These are phyloP conservation scores for Orchesellides sinensis DNA, from an alignment of 2,888 invertebrate genomes.

Conservation along the genomic window DNA sequence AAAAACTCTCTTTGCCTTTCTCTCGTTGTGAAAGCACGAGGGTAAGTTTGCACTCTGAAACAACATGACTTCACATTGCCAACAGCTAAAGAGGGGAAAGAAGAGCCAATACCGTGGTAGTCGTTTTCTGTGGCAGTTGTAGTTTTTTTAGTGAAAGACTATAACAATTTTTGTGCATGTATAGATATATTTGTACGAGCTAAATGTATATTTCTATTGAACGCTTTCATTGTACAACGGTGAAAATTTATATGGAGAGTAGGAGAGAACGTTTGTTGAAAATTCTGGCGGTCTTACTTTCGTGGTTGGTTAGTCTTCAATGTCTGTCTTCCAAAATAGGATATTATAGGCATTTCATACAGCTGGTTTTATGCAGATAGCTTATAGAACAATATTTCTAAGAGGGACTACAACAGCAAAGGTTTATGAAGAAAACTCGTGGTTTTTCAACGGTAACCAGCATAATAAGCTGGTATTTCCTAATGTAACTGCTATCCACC, in stretches of 20 bases:
- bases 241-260: constrained; percentile 38
- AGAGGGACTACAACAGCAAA: not conserved
- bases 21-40: constrained; percentile 6
- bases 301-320: constrained; percentile 59
- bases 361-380: constrained; percentile 20
- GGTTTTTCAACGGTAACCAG: not conserved
- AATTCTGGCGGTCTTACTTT: constrained; percentile 45
- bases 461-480: not conserved
- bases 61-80: not conserved
- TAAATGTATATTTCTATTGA: constrained; percentile 11
- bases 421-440: not conserved
- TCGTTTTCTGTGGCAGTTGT: constrained; percentile 2
- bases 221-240: not conserved
- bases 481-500: not conserved
- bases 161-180: constrained; percentile 30
- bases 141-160: constrained; percentile 5
- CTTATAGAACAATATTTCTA: not conserved
- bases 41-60: not conserved
- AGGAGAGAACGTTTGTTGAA: constrained; percentile 50
- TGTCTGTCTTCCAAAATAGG: constrained; percentile 5
- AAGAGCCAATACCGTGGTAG: constrained; percentile 17
- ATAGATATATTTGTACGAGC: not conserved
- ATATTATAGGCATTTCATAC: constrained; percentile 3
- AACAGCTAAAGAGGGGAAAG: constrained; percentile 39
- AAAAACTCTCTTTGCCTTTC: not conserved